A percentile compares a stretch with the other conserved stretches of the same genome.
phyloP scores from a whole-genome alignment of 2,113 vertebrate genomes.

The Odontesthes bonariensis region DNA sequence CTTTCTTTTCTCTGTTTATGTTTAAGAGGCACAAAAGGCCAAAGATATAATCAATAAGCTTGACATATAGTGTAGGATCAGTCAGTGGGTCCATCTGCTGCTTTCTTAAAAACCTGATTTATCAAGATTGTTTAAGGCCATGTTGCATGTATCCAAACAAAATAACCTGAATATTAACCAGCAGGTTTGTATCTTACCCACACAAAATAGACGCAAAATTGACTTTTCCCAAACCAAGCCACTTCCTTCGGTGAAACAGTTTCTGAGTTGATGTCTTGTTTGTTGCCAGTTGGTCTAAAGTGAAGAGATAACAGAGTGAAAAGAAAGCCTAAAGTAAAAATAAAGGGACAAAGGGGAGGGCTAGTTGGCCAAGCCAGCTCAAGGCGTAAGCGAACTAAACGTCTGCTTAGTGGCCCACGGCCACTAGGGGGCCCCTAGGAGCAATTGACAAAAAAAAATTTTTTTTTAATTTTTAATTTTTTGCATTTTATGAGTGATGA shows the following conservation, averaged over 20 bases:
- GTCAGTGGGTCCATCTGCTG: background rate
- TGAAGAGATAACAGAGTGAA: slow-evolving; percentile 10
- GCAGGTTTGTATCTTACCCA: background rate
- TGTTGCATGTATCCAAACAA: background rate
- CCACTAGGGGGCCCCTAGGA: no score
- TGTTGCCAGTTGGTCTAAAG: slow-evolving; percentile 41
- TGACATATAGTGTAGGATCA: slow-evolving; percentile 2
- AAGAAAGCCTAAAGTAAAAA: slow-evolving; percentile 28
- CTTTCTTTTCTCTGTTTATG: background rate
- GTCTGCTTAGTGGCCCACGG: no score
- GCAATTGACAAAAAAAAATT: no score
- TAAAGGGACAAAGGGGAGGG: background rate
- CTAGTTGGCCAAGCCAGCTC: no score
- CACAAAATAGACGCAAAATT: background rate
- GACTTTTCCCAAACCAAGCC: slow-evolving; percentile 1
- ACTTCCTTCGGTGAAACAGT: slow-evolving; percentile 28
- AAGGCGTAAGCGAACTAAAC: no score
- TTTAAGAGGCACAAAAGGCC: slow-evolving; percentile 1
- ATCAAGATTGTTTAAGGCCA: slow-evolving; percentile 1
- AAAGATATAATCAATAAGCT: background rate
- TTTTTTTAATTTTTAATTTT: no score
- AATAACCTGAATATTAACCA: background rate
- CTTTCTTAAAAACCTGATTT: slow-evolving; percentile 6
- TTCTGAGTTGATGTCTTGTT: slow-evolving; percentile 51
- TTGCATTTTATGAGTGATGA: no score